phyloP scores from a whole-genome alignment of 2,797 vertebrate species.

The Gallirallus australis region DNA sequence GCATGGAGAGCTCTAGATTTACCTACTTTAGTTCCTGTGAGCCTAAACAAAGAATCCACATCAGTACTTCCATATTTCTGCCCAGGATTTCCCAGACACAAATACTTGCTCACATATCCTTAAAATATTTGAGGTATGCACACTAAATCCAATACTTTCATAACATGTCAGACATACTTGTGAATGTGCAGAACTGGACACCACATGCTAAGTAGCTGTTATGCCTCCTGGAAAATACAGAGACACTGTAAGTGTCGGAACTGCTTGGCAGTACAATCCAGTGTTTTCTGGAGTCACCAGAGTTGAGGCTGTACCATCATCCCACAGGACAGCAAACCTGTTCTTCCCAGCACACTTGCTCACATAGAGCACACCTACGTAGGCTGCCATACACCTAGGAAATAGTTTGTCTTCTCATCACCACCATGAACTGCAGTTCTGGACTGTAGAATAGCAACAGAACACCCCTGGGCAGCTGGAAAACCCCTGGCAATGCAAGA shows the following conservation, averaged over 20 bases:
- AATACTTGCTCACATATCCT: neutral
- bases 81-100: conserved; percentile 35
- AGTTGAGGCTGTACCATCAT: neutral
- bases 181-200: conserved; percentile 18
- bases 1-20: neutral
- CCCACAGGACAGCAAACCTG: neutral
- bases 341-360: neutral
- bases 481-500: neutral
- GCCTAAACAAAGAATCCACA: conserved; percentile 5
- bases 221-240: neutral
- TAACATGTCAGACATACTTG: neutral
- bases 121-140: conserved; percentile 52
- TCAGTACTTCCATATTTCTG: neutral
- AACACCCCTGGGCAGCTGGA: neutral
- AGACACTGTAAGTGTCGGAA: neutral
- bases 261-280: neutral
- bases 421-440: fast-evolving
- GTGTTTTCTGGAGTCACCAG: neutral
- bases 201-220: neutral
- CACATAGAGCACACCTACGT: fast-evolving
- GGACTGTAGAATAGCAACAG: neutral
- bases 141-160: conserved; percentile 44
- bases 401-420: neutral
- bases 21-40: neutral
- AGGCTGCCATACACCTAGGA: neutral